Base-by-base conservation (phyloP, 1,140 invertebrate species). In the Macrocentrus cingulum region DNA sequence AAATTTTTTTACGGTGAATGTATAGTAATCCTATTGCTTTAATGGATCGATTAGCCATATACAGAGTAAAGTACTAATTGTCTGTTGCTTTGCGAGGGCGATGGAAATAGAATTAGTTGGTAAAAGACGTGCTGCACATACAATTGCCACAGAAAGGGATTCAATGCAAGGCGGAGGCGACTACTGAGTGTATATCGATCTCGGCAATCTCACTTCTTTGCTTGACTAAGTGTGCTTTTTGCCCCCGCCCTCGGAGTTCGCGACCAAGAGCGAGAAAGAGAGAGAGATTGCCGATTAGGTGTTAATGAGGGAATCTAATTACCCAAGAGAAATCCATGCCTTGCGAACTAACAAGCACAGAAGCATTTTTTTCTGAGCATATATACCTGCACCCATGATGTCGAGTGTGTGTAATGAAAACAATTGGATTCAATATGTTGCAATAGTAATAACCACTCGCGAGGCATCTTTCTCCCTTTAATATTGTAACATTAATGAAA, bases 221-320 rank as follows among this genome's bases (percentile, higher is more conserved):
- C 42, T 44, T 44, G 6, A 44, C 42, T 19, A 44, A 44, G 15
- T 11, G 22, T 48, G 15, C 25, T 15, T 11, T 36, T 34, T 50
- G 32, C 20, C 0, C 13, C 13, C 13, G 15, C 9, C 29, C n/a
- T 49, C 25, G 9, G 36, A 4, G 15, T 39, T 39, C 36, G 8
- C 25, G 29, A 50, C 48, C 8, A 18, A 32, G 11, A n/a, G n/a
- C n/a, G n/a, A n/a, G n/a, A n/a, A n/a, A n/a, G n/a, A n/a, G n/a
- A n/a, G n/a, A n/a, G 16, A 19, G 16, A 16, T 50, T 50, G 25
- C 48, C 29, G 48, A 50, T 52, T 60, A 55, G 44, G 58, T 60
- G 52, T 55, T 60, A 60, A 60, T 60, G 58, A 60, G 58, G 16
- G 45, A 55, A 52, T 48, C 44, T 20, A 57, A 42, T 58, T 51